Evolutionary conservation across 2,797 vertebrate genomes (phyloP).

Genomic region (Ceryle rudis): DNA sequence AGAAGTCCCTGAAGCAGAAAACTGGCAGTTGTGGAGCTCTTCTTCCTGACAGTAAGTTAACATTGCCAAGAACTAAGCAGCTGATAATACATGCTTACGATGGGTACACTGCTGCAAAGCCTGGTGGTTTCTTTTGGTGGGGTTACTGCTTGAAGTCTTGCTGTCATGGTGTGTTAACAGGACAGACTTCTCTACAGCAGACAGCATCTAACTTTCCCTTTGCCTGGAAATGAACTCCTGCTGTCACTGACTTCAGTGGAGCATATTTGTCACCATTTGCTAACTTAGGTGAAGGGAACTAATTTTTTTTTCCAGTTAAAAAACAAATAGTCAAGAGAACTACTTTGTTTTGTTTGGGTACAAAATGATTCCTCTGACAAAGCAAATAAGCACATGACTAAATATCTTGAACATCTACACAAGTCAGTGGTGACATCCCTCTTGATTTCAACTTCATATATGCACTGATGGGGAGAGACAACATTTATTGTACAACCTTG

Average conservation of each 20-base stretch:
- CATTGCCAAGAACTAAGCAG: not conserved
- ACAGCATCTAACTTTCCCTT: not conserved
- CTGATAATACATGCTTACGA: not conserved
- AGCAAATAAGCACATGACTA: not conserved
- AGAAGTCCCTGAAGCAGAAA: conserved; percentile 1
- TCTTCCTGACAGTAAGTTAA: not conserved
- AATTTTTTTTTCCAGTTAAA: not conserved
- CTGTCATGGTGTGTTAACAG: not conserved
- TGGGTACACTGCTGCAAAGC: not conserved
- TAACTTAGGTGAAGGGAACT: not conserved
- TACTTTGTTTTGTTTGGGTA: not conserved
- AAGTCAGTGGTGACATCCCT: not conserved
- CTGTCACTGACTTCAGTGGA: not conserved
- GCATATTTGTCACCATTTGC: not conserved
- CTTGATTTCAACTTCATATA: not conserved
- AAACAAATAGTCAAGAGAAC: not conserved
- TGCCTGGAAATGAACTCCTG: not conserved
- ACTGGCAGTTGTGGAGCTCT: not conserved
- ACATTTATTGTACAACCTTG: not conserved
- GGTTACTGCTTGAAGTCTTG: not conserved
- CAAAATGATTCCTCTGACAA: not conserved
- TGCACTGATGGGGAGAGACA: not conserved
- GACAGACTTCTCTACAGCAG: not conserved
- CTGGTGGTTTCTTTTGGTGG: not conserved
- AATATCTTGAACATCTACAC: not conserved